phyloP scores from a whole-genome alignment of 2,888 invertebrate genomes.

The Tenthredo notha region DNA sequence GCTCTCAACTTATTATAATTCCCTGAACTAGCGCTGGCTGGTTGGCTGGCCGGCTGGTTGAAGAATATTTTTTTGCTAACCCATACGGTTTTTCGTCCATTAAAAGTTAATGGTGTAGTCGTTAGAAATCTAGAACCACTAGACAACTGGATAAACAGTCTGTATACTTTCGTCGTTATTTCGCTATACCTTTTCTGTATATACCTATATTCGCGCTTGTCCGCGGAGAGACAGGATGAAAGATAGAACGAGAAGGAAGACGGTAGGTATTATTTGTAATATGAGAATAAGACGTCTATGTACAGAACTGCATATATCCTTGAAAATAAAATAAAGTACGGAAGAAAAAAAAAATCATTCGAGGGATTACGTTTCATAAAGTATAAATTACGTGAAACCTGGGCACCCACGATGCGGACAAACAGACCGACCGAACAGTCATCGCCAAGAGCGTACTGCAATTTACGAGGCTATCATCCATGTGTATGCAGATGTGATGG shows the following conservation, averaged over 20 bases:
- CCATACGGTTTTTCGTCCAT: background rate
- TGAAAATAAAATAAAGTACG: background rate
- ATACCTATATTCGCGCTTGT: background rate
- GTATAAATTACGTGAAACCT: constrained; percentile 41
- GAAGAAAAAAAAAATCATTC: background rate
- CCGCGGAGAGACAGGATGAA: background rate
- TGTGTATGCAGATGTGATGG: constrained; percentile 72
- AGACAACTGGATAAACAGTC: constrained; percentile 47
- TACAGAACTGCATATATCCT: background rate
- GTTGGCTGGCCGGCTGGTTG: constrained; percentile 31
- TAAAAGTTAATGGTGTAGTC: constrained; percentile 49
- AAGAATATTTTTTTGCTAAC: constrained; percentile 40
- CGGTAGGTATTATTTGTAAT: background rate
- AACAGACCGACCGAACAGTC: constrained; percentile 62
- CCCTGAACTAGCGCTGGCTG: background rate
- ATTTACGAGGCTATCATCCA: constrained; percentile 75
- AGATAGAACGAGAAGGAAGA: background rate
- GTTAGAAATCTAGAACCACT: constrained; percentile 35
- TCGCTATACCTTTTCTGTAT: background rate
- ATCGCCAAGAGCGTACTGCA: constrained; percentile 72
- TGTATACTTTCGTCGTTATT: background rate
- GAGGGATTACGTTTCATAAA: constrained; percentile 29
- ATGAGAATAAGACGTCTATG: constrained; percentile 17
- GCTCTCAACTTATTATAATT: constrained; percentile 51
- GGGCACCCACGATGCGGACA: constrained; percentile 20